Base-by-base conservation (phyloP, 1,140 invertebrate genomes). In the Trichonephila inaurata region DNA sequence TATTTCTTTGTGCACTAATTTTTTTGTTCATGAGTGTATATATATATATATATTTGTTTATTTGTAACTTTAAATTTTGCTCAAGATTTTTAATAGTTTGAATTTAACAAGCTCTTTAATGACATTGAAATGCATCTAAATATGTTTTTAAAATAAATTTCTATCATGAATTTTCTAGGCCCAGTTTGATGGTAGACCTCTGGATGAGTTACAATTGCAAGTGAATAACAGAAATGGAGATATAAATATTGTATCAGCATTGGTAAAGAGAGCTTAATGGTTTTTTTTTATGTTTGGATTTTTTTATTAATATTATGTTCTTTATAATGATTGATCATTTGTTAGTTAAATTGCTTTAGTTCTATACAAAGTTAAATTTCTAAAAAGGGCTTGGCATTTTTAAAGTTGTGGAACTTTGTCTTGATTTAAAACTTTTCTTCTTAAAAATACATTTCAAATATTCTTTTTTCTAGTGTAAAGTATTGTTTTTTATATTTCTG, bases 201-300 rank as follows among this genome's bases (percentile, higher is more conserved):
- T 88, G 28, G 86, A 88, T 64, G 64, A 14, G 8, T 7, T 83
- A 16, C 40, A 64, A 10, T 10, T 88, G 58, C 60, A 19, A 58
- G 86, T 88, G 44, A 62, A 64, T 88, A 21, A 18, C 16, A 88
- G 64, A 44, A 88, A 88, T 64, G 86, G 86, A 66, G 51, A n/a
- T 3, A 6, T n/a, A 14, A 88, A 40, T 88, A 21, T 64, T 14
- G 33, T 64, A 28, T 28, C 61, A 40, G 86, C 86, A 64, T 28
- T 88, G 28, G 86, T 88, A 88, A 58, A n/a, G 21, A 62, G 4
- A 19, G 21, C 18, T 62, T 62, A 2, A 3, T 21, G 0, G 2
- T 62, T 62, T 21, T 21, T 5, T 18, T 21, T 16, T 16, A 62
- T 62, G 61, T 62, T 62, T 6, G 7, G 19, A 21, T 62, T 18